Percentiles rank a stretch among this genome's conserved stretches.
These are phyloP conservation scores for Clarias platycephalus DNA, from an alignment of 2,797 vertebrate genomes.

Conservation along the genomic window DNA sequence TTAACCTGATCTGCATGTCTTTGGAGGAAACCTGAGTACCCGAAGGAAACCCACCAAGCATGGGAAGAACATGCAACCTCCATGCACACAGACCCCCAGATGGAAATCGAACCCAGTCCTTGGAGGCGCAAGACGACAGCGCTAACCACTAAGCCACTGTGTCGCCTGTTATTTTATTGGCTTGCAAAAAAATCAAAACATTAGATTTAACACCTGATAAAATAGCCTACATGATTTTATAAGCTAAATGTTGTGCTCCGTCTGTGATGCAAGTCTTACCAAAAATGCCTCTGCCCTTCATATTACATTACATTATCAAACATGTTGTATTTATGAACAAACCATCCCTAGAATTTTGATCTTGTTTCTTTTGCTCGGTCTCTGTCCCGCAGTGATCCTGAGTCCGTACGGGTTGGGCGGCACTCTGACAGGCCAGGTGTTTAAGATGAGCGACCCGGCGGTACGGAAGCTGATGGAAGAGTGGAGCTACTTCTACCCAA, in stretches of 20 bases:
- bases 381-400: constrained; percentile 80
- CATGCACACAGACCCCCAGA: no score
- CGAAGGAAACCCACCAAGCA: no score
- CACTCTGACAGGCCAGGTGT: constrained; percentile 90
- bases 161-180: no score
- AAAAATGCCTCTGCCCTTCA: not conserved
- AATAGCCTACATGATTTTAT: not conserved
- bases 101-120: no score
- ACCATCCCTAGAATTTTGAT: not conserved
- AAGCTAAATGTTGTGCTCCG: not conserved
- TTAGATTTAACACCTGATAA: not conserved
- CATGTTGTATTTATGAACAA: not conserved
- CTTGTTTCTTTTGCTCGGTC: not conserved
- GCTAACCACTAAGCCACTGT: no score
- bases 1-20: no score
- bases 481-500: constrained; percentile 98
- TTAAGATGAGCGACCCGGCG: constrained; percentile 94
- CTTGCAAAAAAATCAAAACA: not conserved
- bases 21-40: no score
- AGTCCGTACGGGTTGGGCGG: constrained; percentile 94
- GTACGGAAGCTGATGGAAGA: constrained; percentile 93
- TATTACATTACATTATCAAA: not conserved
- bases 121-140: no score
- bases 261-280: not conserved
- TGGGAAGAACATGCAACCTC: no score